phyloP scores from a whole-genome alignment of 2,113 vertebrate species.

The Noctilio leporinus region DNA sequence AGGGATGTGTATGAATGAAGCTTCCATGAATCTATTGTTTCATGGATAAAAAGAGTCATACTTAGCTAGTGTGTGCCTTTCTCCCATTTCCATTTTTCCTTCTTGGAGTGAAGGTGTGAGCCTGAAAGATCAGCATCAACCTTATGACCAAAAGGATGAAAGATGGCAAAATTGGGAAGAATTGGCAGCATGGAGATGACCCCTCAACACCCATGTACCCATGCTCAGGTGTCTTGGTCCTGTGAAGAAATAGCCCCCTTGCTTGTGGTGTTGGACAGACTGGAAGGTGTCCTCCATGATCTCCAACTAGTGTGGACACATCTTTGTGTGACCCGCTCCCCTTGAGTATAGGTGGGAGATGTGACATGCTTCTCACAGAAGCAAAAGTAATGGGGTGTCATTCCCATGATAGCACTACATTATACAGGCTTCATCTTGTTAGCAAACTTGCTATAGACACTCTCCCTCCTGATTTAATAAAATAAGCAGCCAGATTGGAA shows the following conservation, averaged over 20 bases:
- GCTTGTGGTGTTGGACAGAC: not conserved
- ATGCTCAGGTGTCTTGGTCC: not conserved
- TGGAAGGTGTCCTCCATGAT: too few species aligned
- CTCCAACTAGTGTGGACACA: not conserved
- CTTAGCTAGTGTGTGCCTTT: not conserved
- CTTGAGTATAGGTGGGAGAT: not conserved
- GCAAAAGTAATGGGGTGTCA: not conserved
- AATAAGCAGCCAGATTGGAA: not conserved
- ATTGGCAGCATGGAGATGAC: not conserved
- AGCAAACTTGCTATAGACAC: not conserved
- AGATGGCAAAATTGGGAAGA: not conserved
- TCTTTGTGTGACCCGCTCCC: not conserved
- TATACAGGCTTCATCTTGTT: not conserved
- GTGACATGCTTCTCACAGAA: not conserved
- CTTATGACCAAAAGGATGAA: not conserved
- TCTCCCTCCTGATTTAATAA: not conserved
- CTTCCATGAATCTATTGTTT: not conserved
- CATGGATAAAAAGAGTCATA: not conserved
- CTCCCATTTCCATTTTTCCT: not conserved
- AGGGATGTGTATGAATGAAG: too few species aligned
- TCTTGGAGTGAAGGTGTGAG: not conserved
- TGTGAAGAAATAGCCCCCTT: not conserved
- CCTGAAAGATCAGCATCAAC: not conserved
- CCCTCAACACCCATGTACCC: not conserved
- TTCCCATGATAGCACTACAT: fast-evolving